Conservation (phyloP, 1,140 invertebrate genomes). For the Ylistrum balloti region DNA sequence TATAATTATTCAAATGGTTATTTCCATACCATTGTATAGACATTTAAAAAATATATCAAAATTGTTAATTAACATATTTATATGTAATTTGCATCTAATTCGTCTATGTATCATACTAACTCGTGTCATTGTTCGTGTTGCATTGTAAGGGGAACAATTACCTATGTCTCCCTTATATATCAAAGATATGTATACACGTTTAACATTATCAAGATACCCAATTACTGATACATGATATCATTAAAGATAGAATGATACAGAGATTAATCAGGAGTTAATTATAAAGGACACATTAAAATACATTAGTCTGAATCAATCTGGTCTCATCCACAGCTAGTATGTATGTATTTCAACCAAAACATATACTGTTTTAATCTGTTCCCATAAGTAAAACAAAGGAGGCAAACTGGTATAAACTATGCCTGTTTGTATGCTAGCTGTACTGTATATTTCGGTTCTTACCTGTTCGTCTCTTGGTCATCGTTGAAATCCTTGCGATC, state of each 20-base stretch:
- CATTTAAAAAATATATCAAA: not conserved
- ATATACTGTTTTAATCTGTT: too few species aligned
- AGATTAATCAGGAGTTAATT: not conserved
- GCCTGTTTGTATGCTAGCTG: too few species aligned
- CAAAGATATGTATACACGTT: not conserved
- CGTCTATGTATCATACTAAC: not conserved
- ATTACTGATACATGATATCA: not conserved
- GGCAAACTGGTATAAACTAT: too few species aligned
- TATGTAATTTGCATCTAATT: not conserved
- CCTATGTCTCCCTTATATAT: not conserved
- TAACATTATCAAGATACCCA: not conserved
- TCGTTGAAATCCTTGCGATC: not conserved
- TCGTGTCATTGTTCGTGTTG: not conserved
- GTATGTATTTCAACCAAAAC: too few species aligned
- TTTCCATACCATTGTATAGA: not conserved
- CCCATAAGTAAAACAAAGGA: too few species aligned
- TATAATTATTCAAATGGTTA: not conserved
- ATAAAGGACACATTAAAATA: not conserved
- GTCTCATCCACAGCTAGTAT: not conserved
- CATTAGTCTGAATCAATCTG: conserved; percentile 1
- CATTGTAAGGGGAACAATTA: not conserved
- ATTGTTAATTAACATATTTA: conserved; percentile 16
- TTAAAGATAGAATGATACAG: not conserved
- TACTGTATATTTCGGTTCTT: not conserved
- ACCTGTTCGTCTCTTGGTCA: conserved; percentile 3